Percentiles rank a stretch among this genome's conserved stretches.
Conservation (phyloP, 2,797 vertebrate species). For the Sebastes paucispinis region DNA sequence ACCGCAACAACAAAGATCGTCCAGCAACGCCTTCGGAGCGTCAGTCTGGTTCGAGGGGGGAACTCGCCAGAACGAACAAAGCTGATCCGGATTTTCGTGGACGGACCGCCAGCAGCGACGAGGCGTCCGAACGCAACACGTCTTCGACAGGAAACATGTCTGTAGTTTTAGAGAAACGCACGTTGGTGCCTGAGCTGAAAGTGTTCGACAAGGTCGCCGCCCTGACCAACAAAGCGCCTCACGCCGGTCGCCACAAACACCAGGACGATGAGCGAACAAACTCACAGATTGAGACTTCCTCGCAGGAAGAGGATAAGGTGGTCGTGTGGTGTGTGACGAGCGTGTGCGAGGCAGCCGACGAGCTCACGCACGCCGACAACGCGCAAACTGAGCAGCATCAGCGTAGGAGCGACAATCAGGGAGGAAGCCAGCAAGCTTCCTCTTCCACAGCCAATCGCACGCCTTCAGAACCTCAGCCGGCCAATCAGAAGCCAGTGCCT, state of each 20-base stretch:
- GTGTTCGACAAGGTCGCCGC: constrained; percentile 69
- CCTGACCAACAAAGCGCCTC: constrained; percentile 2
- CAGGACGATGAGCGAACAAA: background rate
- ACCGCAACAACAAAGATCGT: constrained; percentile 11
- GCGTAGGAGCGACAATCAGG: background rate
- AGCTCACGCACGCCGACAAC: background rate
- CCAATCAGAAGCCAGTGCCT: constrained; percentile 59
- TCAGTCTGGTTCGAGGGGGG: background rate
- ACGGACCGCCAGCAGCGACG: background rate
- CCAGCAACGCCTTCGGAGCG: background rate
- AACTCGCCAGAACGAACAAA: background rate
- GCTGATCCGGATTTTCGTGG: background rate
- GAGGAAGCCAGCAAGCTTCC: background rate
- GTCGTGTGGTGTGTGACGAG: constrained; percentile 66
- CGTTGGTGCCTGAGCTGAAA: constrained; percentile 81
- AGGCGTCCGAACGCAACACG: background rate
- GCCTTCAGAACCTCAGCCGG: constrained; percentile 25
- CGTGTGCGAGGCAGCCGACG: constrained; percentile 46
- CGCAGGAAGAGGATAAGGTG: constrained; percentile 32
- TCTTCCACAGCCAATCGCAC: constrained; percentile 12
- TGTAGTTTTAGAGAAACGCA: constrained; percentile 78
- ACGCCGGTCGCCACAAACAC: background rate
- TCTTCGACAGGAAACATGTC: constrained; percentile 8
- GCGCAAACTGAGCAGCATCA: background rate
- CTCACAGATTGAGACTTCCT: background rate